Evolutionary conservation across 2,797 vertebrate species (phyloP).

Genomic region (Fistularia tabacaria): DNA sequence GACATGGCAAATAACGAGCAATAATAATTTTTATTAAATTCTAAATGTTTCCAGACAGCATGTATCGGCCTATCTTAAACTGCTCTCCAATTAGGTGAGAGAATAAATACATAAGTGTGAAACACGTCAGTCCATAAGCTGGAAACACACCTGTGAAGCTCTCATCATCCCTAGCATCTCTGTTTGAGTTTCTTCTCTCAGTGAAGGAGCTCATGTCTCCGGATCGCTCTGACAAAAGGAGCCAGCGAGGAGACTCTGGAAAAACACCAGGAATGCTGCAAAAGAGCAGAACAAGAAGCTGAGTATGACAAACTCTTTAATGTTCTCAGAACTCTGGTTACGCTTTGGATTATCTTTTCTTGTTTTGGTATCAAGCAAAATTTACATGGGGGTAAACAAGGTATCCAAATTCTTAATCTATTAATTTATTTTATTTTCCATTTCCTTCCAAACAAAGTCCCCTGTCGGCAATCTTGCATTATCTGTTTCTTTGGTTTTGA

Average conservation of each 20-base stretch:
- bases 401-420: too few relatives aligned
- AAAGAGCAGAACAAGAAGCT: slow-evolving; percentile 11
- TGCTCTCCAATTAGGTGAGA: too few relatives aligned
- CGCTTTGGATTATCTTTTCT: too few relatives aligned
- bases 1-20: too few relatives aligned
- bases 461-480: slow-evolving; percentile 34
- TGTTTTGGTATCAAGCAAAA: slow-evolving; percentile 4
- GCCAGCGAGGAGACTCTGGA: slow-evolving; percentile 87
- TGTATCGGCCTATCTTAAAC: too few relatives aligned
- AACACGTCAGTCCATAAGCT: too few relatives aligned
- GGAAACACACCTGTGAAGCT: slow-evolving; percentile 72
- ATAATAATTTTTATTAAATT: too few relatives aligned
- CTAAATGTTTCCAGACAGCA: too few relatives aligned
- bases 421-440: slow-evolving; percentile 22
- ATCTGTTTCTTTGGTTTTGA: slow-evolving; percentile 40
- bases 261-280: slow-evolving; percentile 83
- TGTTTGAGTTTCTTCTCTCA: slow-evolving; percentile 71
- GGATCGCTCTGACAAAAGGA: slow-evolving; percentile 79
- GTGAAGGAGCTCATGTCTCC: slow-evolving; percentile 72
- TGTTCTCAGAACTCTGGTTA: slow-evolving; percentile 7
- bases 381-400: not conserved
- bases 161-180: slow-evolving; percentile 74
- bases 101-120: not conserved
- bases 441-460: slow-evolving; percentile 19
- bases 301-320: slow-evolving; percentile 1